These are phyloP conservation scores for Drosophila novamexicana DNA, from an alignment of 1,140 invertebrate species.

Conservation along the genomic window DNA sequence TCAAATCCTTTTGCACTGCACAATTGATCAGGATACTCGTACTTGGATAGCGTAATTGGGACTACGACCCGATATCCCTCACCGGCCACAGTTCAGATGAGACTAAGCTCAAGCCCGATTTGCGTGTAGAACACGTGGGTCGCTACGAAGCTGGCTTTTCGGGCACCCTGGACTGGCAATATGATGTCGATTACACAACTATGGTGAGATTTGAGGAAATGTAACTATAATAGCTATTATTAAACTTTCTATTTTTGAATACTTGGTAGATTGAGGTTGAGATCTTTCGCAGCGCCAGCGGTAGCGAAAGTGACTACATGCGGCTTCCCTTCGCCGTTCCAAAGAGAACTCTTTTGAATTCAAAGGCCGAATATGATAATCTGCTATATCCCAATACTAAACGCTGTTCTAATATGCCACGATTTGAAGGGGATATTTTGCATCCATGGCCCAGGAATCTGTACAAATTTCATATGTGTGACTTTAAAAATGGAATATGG, in stretches of 20 bases:
- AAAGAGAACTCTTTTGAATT: background rate
- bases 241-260: too few species aligned
- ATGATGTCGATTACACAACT: background rate
- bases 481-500: too few species aligned
- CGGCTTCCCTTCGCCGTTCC: background rate
- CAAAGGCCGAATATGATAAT: too few species aligned
- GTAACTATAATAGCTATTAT: too few species aligned
- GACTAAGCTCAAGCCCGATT: background rate
- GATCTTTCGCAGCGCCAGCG: background rate
- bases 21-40: too few species aligned
- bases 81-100: background rate
- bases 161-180: background rate
- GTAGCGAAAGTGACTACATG: background rate
- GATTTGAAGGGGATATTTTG: too few species aligned
- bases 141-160: background rate
- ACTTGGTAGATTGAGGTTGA: background rate
- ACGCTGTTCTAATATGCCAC: too few species aligned
- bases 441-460: too few species aligned
- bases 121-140: background rate
- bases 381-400: too few species aligned
- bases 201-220: background rate
- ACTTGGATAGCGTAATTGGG: background rate
- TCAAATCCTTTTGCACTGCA: too few species aligned
- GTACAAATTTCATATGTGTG: too few species aligned
- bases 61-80: slow-evolving; percentile 1